Conservation (phyloP, 2,797 vertebrate species). For the Rhadinocentrus ornatus region DNA sequence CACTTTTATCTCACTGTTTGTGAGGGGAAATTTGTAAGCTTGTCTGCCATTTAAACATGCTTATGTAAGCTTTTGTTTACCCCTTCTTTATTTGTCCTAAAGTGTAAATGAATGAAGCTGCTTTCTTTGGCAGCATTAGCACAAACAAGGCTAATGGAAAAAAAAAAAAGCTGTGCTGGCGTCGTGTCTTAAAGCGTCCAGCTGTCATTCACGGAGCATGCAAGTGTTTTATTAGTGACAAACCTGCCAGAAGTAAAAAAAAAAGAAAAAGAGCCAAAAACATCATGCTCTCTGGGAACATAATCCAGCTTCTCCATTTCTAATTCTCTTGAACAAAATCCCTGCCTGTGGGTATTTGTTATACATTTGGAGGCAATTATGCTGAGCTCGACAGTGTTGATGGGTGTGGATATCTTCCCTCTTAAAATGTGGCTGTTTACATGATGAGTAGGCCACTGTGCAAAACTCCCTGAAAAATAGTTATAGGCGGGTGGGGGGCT, state of each 20-base stretch:
- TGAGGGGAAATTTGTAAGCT: background rate
- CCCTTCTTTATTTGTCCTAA: background rate
- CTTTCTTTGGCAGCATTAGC: background rate
- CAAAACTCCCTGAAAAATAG: conserved; percentile 22
- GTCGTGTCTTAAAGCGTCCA: conserved; percentile 17
- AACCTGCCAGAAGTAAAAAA: conserved; percentile 6
- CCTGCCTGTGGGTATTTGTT: background rate
- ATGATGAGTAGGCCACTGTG: conserved; percentile 17
- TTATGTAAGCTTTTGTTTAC: background rate
- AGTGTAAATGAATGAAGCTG: background rate
- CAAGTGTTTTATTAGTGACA: conserved; percentile 22
- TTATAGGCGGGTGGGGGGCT: background rate
- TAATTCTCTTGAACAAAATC: conserved; percentile 1
- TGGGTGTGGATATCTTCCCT: background rate
- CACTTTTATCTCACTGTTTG: conserved; percentile 53
- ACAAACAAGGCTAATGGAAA: background rate
- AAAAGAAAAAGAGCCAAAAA: conserved; percentile 15
- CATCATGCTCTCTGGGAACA: conserved; percentile 56
- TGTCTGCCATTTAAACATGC: background rate
- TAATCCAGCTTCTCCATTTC: conserved; percentile 18
- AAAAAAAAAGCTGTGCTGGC: background rate
- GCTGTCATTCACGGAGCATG: conserved; percentile 15
- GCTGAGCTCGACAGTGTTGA: background rate
- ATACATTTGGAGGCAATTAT: background rate
- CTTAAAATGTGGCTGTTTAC: background rate